phyloP scores from a whole-genome alignment of 23 tunicate species.

The Aplidium turbinatum region DNA sequence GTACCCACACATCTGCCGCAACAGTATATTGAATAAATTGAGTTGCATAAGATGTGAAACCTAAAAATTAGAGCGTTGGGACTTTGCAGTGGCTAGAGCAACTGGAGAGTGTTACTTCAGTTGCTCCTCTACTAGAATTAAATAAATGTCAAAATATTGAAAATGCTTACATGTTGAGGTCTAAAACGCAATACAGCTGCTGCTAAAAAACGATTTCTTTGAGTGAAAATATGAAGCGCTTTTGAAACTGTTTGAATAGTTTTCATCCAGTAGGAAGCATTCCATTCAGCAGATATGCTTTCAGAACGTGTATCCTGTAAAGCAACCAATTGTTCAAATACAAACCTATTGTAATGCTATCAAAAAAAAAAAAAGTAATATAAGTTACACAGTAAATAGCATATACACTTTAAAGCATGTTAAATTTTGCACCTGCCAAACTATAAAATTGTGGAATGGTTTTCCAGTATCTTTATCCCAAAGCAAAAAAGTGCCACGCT shows the following conservation, averaged over 20 bases:
- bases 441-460: conserved; percentile 78
- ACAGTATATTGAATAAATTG: too few species aligned
- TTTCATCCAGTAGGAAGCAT: conserved; percentile 62
- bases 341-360: too few species aligned
- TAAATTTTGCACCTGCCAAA: conserved; percentile 79
- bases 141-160: too few species aligned
- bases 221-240: conserved; percentile 63
- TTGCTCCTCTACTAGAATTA: too few species aligned
- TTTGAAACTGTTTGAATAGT: conserved; percentile 41
- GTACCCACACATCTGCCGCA: too few species aligned
- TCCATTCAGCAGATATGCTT: conserved; percentile 53
- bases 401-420: not conserved
- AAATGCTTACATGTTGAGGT: conserved; percentile 84
- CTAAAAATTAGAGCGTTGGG: too few species aligned
- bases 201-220: conserved; percentile 64
- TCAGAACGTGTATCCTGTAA: conserved; percentile 75
- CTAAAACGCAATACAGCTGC: conserved; percentile 78
- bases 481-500: conserved; percentile 68
- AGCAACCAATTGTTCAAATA: not conserved
- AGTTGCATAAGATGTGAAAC: too few species aligned
- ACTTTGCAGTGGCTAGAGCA: too few species aligned
- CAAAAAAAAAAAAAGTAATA: too few species aligned
- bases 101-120: too few species aligned
- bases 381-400: too few species aligned
- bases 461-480: conserved; percentile 86